Evolutionary conservation across 1,140 invertebrate genomes (phyloP).

Genomic region (Anadara kagoshimensis): DNA sequence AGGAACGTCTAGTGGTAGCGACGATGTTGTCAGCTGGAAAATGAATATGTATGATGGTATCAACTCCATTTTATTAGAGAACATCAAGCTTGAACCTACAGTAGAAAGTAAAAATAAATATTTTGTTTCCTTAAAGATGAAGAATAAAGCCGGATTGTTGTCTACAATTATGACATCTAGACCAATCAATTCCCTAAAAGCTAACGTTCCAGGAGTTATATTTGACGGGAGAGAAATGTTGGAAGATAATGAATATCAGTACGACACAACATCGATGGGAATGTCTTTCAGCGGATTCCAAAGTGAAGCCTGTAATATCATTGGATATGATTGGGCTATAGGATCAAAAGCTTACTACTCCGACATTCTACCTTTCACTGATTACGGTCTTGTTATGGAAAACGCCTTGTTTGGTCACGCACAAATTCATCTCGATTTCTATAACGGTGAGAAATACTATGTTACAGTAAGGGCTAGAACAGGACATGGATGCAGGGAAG

Average conservation of each 20-base stretch:
- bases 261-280: constrained; percentile 47
- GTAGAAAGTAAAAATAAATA: background rate
- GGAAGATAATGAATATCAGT: constrained; percentile 39
- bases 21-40: too few species aligned
- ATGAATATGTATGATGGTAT: too few species aligned
- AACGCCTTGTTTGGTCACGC: constrained; percentile 40
- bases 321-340: constrained; percentile 51
- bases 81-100: constrained; percentile 22
- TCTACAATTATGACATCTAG: constrained; percentile 28
- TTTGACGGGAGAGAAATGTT: constrained; percentile 41
- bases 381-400: constrained; percentile 43
- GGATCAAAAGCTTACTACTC: constrained; percentile 44
- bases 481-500: constrained; percentile 45
- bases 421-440: constrained; percentile 41
- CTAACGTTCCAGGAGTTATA: constrained; percentile 46
- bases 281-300: constrained; percentile 52
- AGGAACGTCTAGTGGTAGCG: constrained; percentile 6
- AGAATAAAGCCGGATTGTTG: constrained; percentile 44
- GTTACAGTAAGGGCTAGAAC: constrained; percentile 47
- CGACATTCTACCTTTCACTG: constrained; percentile 44
- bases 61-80: constrained; percentile 10
- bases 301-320: constrained; percentile 48
- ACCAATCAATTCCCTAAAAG: constrained; percentile 41
- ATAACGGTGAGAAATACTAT: constrained; percentile 45
- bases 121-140: constrained; percentile 30